A percentile compares a stretch with the other conserved stretches of the same genome.
Evolutionary conservation across 92 coral and sea anemone species (phyloP).

Genomic region (Desmophyllum pertusum): DNA sequence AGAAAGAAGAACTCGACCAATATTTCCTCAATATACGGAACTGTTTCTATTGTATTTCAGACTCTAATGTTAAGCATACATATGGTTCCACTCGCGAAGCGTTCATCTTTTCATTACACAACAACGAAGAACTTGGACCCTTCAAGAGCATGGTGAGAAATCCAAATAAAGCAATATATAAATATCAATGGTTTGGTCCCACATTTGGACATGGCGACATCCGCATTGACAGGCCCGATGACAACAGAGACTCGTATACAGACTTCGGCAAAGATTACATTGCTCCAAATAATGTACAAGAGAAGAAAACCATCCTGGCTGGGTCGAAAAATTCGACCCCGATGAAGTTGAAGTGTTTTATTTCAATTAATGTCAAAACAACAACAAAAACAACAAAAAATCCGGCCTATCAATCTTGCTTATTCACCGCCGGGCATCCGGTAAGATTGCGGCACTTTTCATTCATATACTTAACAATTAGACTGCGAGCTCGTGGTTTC

Average conservation of each 20-base stretch:
- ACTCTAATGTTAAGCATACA: neutral
- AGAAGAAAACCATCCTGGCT: neutral
- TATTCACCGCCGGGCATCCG: too few species aligned
- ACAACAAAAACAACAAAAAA: too few species aligned
- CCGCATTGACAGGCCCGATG: neutral
- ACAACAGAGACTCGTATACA: neutral
- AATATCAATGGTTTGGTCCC: neutral
- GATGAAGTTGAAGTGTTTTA: conserved; percentile 22
- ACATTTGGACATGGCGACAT: neutral
- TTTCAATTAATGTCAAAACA: neutral
- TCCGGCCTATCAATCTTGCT: too few species aligned
- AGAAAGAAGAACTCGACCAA: too few species aligned
- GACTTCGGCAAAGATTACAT: neutral
- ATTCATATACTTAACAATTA: too few species aligned
- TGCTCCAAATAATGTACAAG: neutral
- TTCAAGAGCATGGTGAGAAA: conserved; percentile 22
- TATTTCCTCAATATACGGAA: too few species aligned
- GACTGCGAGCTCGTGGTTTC: too few species aligned
- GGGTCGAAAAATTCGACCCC: neutral
- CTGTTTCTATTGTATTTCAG: neutral
- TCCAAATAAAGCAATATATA: neutral
- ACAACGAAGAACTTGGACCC: conserved; percentile 12
- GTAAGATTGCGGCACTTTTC: too few species aligned
- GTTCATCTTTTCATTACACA: conserved; percentile 17
- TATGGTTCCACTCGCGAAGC: neutral